Percentiles rank a stretch among this genome's conserved stretches.
Conservation (phyloP, 64 coral and sea anemone genomes). For the Astreopora myriophthalma region DNA sequence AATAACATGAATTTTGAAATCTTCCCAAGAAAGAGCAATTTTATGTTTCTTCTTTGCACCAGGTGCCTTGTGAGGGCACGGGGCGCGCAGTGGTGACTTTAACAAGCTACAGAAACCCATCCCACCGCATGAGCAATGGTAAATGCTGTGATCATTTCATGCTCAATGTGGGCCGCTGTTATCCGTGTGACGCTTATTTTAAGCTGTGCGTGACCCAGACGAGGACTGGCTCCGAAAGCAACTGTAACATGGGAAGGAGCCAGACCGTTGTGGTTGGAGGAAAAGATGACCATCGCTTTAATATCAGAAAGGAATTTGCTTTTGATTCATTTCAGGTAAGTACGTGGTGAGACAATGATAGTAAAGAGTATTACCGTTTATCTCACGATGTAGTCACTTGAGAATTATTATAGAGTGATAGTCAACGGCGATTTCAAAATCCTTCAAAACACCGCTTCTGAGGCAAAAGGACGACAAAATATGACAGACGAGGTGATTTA, state of each 20-base stretch:
- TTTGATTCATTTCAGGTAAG: slow-evolving; percentile 56
- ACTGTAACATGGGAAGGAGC: slow-evolving; percentile 54
- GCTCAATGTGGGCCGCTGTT: slow-evolving; percentile 27
- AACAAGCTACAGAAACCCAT: slow-evolving; percentile 71
- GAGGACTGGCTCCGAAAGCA: neutral
- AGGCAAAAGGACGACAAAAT: too few species aligned
- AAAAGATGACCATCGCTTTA: neutral
- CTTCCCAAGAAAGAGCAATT: too few species aligned
- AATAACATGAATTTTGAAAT: too few species aligned
- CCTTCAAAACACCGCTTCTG: too few species aligned
- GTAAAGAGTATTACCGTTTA: too few species aligned
- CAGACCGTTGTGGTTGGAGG: slow-evolving; percentile 41
- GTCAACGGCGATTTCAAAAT: too few species aligned
- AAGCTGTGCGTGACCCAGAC: slow-evolving; percentile 63
- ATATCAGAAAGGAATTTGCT: slow-evolving; percentile 28
- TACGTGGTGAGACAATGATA: neutral
- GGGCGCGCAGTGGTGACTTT: slow-evolving; percentile 54
- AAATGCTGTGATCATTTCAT: slow-evolving; percentile 64
- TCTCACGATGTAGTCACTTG: too few species aligned
- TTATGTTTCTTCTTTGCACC: neutral
- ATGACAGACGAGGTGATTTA: too few species aligned
- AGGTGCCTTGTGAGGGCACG: slow-evolving; percentile 42
- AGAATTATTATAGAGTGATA: too few species aligned
- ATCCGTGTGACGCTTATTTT: slow-evolving; percentile 64
- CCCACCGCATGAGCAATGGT: slow-evolving; percentile 54